Base-by-base conservation (phyloP, 2,797 vertebrate genomes). In the Enteromius treurensis region DNA sequence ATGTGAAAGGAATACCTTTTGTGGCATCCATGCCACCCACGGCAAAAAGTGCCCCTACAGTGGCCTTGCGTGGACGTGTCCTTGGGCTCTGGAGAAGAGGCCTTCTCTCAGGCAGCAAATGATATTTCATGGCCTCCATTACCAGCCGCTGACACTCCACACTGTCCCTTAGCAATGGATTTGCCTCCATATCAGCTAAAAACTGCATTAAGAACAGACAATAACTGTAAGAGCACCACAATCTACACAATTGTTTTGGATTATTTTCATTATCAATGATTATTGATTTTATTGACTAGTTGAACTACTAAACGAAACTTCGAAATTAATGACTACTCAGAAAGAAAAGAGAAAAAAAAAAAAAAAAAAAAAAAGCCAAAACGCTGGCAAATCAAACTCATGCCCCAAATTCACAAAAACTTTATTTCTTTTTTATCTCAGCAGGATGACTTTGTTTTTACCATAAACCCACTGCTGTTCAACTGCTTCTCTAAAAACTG, bases 91-190 rank as follows among this genome's bases (percentile, higher is more conserved):
- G 98, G 86, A 99, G 93, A 91, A 97, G 94, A 26, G 97, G 97
- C 74, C 96, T 93, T 81, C 96, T 95, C 89, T 99, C 97, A 62
- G 98, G 98, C 90, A 99, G 90, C 88, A 99, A 94, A 91, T 99
- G 98, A 93, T 99, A 99, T 91, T 99, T 99, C 98, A 99, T 99
- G 78, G 96, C 98, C 92, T 99, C 98, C 97, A 99, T 98, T 85
- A 99, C 95, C 77, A 99, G 95, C 82, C 97, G 96, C 90, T 99
- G 98, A 93, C 98, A 98, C 89, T 98, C 97, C 84, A 99, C 97
- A 80, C 96, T 98, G 92, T 98, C 96, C 78, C 96, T 93, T 73
- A 99, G 96, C 82, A 98, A 94, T 67, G 92, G 88, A 86, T 97
- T 97, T 82, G 96, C 96, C 94, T 99, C 98, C 93, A 99, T 94